phyloP scores from a whole-genome alignment of 1,140 invertebrate species.

The Drosophila ironensis region DNA sequence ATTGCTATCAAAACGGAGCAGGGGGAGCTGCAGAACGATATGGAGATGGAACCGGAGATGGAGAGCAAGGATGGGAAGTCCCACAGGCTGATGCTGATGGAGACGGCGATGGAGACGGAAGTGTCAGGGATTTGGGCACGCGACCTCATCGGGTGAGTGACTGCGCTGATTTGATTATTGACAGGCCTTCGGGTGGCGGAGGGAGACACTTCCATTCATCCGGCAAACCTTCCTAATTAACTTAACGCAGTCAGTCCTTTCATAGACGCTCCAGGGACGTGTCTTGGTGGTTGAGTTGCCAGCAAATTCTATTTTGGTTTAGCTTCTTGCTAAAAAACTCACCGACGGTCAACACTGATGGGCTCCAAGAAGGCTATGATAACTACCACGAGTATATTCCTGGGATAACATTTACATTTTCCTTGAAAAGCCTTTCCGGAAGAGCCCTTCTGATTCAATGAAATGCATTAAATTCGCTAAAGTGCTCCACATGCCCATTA shows the following conservation, averaged over 20 bases:
- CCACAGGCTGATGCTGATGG: neutral
- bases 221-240: conserved; percentile 26
- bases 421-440: too few species aligned
- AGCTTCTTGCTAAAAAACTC: too few species aligned
- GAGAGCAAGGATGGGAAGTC: neutral
- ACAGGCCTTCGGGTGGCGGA: neutral
- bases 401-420: too few species aligned
- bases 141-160: conserved; percentile 25
- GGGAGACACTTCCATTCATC: neutral
- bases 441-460: too few species aligned
- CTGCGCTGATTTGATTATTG: conserved; percentile 68
- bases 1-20: conserved; percentile 39
- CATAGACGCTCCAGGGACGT: neutral
- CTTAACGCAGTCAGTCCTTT: conserved; percentile 1
- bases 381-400: too few species aligned
- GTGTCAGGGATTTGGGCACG: conserved; percentile 12
- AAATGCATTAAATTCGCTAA: too few species aligned
- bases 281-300: neutral
- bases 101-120: neutral
- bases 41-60: neutral
- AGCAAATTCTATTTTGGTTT: neutral
- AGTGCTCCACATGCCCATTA: too few species aligned
- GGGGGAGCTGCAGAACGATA: neutral
- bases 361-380: too few species aligned
- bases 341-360: too few species aligned